phyloP scores from a whole-genome alignment of 2,888 invertebrate genomes.

The Nomada hirtipes region DNA sequence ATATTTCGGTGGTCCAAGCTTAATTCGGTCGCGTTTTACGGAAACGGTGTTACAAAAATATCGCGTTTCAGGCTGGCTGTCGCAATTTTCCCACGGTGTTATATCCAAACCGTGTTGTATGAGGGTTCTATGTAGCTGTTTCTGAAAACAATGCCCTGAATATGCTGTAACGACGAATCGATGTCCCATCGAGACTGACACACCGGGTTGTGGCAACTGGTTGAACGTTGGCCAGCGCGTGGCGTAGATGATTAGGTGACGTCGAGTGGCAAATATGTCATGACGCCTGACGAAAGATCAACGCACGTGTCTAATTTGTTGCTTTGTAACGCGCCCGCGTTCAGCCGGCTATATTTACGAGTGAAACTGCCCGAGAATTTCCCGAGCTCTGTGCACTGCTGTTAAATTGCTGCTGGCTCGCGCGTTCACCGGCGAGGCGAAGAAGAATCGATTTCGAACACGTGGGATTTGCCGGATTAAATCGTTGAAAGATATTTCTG shows the following conservation, averaged over 20 bases:
- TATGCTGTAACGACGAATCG: background rate
- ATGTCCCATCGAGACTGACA: slow-evolving; percentile 23
- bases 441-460: background rate
- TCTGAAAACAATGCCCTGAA: slow-evolving; percentile 22
- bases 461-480: background rate
- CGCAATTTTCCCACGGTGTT: no score
- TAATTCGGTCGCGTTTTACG: no score
- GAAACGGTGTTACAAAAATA: no score
- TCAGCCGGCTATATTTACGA: slow-evolving; percentile 39
- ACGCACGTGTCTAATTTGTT: slow-evolving; percentile 52
- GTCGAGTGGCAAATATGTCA: slow-evolving; percentile 45
- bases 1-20: no score
- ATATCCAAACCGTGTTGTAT: no score
- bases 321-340: slow-evolving; percentile 38
- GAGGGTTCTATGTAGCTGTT: background rate
- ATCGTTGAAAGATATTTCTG: no score
- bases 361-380: slow-evolving; percentile 44
- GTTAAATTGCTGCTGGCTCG: slow-evolving; percentile 25
- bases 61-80: no score
- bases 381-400: slow-evolving; percentile 11
- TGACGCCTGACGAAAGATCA: slow-evolving; percentile 51
- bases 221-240: slow-evolving; percentile 10
- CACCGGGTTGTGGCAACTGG: slow-evolving; percentile 31
- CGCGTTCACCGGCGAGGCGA: background rate
- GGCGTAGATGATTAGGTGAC: slow-evolving; percentile 47